Base-by-base conservation (phyloP, 2,888 invertebrate genomes). In the Serrognathus titanus region DNA sequence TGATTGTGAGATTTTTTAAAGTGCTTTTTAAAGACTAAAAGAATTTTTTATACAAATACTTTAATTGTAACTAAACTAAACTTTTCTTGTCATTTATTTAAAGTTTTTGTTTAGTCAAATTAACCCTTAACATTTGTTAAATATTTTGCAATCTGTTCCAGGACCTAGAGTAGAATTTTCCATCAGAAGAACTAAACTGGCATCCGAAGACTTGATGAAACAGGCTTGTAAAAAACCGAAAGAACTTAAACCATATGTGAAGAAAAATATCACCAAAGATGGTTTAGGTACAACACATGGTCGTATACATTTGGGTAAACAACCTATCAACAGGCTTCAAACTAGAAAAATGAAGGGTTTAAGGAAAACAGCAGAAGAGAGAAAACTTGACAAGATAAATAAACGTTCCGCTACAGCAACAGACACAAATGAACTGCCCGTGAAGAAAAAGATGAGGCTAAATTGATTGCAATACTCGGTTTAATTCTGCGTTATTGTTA, bases 271-370 rank as follows among this genome's bases (percentile, higher is more conserved):
- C 55, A 85, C 88, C 1, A 84, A 84, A 51, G 94, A 98, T 80
- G 85, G 83, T 2, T 87, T 99, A 71, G 98, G 97, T 53, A 90
- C 90, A 7, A 92, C 88, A 68, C 83, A 92, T 70, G 98, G 96
- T 41, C 88, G 95, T 51, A 87, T 99, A 55, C 99, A 99, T 78
- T 85, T 99, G 81, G 92, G 92, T 64, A 88, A 87, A 68, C 98
- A 98, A 72, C 87, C 94, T 68, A 83, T 97, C 36, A 81, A 84
- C 51, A 88, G 85, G 63, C 79, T 97, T 61, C 96, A 97, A 75
- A 94, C 94, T 2, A 85, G 94, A 59, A 94, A 94, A 76, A 89
- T 94, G 85, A 94, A 94, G 77, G 95, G 92, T 39, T 79, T 95
- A 50, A 88, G 86, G 69, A 92, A 91, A 75, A 84, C 88, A 0